Conservation (phyloP, 2,888 invertebrate species). For the Caenorhabditis wallacei region DNA sequence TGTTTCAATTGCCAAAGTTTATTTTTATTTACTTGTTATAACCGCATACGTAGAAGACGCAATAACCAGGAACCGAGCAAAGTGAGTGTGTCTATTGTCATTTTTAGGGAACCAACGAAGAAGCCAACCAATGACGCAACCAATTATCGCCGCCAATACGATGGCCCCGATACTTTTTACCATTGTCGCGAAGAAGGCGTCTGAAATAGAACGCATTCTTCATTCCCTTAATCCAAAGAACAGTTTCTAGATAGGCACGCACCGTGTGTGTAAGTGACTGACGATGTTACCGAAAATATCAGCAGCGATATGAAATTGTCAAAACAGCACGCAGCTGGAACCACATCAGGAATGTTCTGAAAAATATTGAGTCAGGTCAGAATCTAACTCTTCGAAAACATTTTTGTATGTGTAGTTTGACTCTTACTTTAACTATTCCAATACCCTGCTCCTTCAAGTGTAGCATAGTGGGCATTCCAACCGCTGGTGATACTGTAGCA, state of each 20-base stretch:
- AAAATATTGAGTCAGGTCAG: slow-evolving; percentile 33
- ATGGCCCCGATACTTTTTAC: slow-evolving; percentile 58
- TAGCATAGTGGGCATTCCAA: slow-evolving; percentile 63
- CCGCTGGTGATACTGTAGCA: slow-evolving; percentile 65
- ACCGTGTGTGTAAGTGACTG: slow-evolving; percentile 65
- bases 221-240: slow-evolving; percentile 1
- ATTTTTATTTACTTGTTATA: slow-evolving; percentile 53
- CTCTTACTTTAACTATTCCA: slow-evolving; percentile 60
- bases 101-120: slow-evolving; percentile 66
- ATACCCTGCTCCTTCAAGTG: slow-evolving; percentile 57
- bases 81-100: slow-evolving; percentile 65
- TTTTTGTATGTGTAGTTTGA: slow-evolving; percentile 9
- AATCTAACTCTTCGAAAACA: too few species aligned
- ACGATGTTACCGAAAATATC: slow-evolving; percentile 61
- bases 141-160: slow-evolving; percentile 61
- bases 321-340: slow-evolving; percentile 63
- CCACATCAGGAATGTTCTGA: slow-evolving; percentile 64
- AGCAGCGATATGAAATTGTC: slow-evolving; percentile 64
- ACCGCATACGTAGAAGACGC: slow-evolving; percentile 57
- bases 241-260: not conserved
- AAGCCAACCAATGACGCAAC: slow-evolving; percentile 61
- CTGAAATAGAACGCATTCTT: slow-evolving; percentile 31
- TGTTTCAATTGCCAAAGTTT: not conserved
- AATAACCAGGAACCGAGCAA: slow-evolving; percentile 60
- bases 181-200: slow-evolving; percentile 44